Evolutionary conservation across 2,888 invertebrate species (phyloP), one percentile per base, ranked within the genome.

Genomic region (Perizoma flavofasciatum): DNA sequence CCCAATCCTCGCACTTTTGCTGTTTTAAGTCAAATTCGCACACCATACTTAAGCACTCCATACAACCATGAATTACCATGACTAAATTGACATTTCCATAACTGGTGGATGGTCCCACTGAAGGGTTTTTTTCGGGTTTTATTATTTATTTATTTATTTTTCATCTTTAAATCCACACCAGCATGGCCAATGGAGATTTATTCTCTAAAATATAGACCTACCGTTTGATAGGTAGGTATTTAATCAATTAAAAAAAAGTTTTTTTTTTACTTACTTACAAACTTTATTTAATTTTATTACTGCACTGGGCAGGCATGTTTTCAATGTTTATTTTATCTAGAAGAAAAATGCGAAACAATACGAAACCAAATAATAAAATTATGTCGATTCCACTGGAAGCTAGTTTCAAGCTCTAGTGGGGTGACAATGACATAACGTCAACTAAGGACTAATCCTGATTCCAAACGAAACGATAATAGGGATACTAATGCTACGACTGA

Each of bases 361-460:
- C 6, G 8, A 10, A 33, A 7, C 6, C 33, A 46, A 46, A 8
- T 9, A 5, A 46, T 6, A 52, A 39, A 34, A 34, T 22, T 22
- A 49, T 48, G 55, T 41, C 50, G 43, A 51, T 61, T 61, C 57
- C 57, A 61, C 9, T 37, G 52, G 22, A 41, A 39, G 22, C 49
- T 40, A 55, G 9, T 11, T 51, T 55, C 34, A 8, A 22, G 35
- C 49, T 8, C 44, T 46, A 46, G 48, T 55, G 41, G 45, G 54
- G 58, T 61, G 60, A 58, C 60, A 64, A 55, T 55, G 63, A 64
- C 43, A 58, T 60, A 63, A 57, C 44, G 58, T 47, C 57, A 61
- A 46, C 60, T 49, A 48, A 49, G 53, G 54, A 55, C 57, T 61
- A 61, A 55, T 61, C 58, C 50, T 5, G 54, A 65, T 65, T 61